Evolutionary conservation across 2,113 vertebrate genomes (phyloP).

Genomic region (Heloderma charlesbogerti): DNA sequence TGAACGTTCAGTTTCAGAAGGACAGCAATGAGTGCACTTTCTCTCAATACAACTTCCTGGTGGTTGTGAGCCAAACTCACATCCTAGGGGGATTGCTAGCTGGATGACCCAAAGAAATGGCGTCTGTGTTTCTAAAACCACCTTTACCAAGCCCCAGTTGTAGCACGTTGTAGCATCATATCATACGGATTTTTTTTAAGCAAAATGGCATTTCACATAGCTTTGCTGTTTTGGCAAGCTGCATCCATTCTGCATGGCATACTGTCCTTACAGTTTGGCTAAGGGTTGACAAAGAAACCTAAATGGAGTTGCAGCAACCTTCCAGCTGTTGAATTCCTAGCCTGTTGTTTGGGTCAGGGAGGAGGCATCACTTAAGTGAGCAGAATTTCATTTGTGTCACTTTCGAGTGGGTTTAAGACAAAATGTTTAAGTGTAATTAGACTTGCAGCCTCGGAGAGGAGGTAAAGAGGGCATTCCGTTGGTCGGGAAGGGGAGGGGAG

Average conservation of each 20-base stretch:
- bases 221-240: neutral
- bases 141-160: neutral
- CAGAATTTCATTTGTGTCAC: neutral
- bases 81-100: neutral
- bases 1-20: neutral
- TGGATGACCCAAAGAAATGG: neutral
- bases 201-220: neutral
- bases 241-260: neutral
- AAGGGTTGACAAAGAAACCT: neutral
- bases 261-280: neutral
- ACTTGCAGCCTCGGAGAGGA: too few species aligned
- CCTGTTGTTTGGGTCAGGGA: neutral
- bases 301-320: neutral
- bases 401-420: neutral
- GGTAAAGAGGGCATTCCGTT: too few species aligned
- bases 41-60: neutral
- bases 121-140: neutral
- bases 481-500: too few species aligned
- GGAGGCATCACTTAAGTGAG: neutral
- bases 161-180: neutral
- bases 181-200: neutral
- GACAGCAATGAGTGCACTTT: neutral
- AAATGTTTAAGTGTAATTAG: neutral
- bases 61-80: neutral
- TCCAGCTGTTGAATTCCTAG: neutral